Evolutionary conservation across 2,797 vertebrate species (phyloP).

Genomic region (Lycodopsis pacificus): DNA sequence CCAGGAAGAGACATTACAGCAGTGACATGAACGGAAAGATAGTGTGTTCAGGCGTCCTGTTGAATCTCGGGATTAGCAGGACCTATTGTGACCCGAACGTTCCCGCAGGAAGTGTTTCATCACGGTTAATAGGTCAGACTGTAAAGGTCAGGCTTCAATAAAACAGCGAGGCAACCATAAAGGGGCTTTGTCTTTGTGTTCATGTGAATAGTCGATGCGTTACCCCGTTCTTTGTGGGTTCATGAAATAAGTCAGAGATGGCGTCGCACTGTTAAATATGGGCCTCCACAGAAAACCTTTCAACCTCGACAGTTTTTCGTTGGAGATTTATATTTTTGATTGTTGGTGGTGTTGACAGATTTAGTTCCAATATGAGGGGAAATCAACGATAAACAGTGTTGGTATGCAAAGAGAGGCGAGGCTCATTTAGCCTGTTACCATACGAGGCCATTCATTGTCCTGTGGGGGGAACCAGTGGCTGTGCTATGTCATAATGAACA

Average conservation of each 20-base stretch:
- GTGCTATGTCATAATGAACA: background rate
- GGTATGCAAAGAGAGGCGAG: background rate
- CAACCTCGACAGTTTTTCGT: conserved; percentile 7
- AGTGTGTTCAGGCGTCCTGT: conserved; percentile 51
- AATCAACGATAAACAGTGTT: background rate
- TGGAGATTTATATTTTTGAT: conserved; percentile 31
- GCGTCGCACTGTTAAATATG: conserved; percentile 3
- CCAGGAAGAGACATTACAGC: conserved; percentile 12
- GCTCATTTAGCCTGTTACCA: background rate
- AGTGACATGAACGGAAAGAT: conserved; percentile 4
- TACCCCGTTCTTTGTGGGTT: conserved; percentile 15
- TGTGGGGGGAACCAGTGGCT: background rate
- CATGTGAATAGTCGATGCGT: conserved; percentile 45
- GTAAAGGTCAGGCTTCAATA: conserved; percentile 64
- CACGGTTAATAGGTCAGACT: conserved; percentile 76
- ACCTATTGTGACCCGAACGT: conserved; percentile 70
- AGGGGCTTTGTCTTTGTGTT: conserved; percentile 63
- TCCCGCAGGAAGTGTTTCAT: conserved; percentile 77
- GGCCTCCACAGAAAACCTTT: conserved; percentile 3
- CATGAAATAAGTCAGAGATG: conserved; percentile 30
- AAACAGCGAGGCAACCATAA: conserved; percentile 59
- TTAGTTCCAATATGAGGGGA: conserved; percentile 1
- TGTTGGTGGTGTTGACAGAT: conserved; percentile 1
- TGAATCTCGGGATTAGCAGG: conserved; percentile 72
- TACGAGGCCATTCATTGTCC: background rate